Conservation (phyloP, 2,113 vertebrate species). For the Rhinolophus sinicus region DNA sequence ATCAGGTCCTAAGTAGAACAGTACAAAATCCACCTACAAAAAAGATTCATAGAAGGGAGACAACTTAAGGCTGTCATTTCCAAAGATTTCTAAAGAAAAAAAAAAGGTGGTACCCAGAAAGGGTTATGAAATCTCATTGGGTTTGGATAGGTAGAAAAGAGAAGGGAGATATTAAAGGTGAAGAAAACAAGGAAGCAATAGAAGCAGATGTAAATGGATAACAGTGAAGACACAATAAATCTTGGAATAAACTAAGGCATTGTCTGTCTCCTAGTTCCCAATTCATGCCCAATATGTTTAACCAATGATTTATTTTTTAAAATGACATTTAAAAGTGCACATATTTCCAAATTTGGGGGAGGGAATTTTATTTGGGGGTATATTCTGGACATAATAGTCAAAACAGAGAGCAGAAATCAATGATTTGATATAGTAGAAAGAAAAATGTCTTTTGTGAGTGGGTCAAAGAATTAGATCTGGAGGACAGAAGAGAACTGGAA, state of each 20-base stretch:
- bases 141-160: neutral
- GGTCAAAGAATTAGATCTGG: neutral
- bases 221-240: neutral
- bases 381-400: constrained; percentile 8
- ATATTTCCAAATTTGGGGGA: neutral
- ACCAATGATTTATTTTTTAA: neutral
- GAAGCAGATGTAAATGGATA: neutral
- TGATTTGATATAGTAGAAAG: constrained; percentile 5
- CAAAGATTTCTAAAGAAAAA: neutral
- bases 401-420: constrained; percentile 37
- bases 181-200: neutral
- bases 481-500: neutral
- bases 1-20: neutral
- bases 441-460: constrained; percentile 12
- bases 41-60: neutral
- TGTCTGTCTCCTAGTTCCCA: neutral
- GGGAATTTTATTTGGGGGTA: neutral
- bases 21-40: neutral
- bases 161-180: neutral
- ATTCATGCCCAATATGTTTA: neutral
- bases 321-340: neutral
- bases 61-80: neutral
- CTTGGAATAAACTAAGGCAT: neutral
- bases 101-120: neutral
- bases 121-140: neutral